Base-by-base conservation (phyloP, 2,797 vertebrate genomes). In the Neosilurus mollespiculum region DNA sequence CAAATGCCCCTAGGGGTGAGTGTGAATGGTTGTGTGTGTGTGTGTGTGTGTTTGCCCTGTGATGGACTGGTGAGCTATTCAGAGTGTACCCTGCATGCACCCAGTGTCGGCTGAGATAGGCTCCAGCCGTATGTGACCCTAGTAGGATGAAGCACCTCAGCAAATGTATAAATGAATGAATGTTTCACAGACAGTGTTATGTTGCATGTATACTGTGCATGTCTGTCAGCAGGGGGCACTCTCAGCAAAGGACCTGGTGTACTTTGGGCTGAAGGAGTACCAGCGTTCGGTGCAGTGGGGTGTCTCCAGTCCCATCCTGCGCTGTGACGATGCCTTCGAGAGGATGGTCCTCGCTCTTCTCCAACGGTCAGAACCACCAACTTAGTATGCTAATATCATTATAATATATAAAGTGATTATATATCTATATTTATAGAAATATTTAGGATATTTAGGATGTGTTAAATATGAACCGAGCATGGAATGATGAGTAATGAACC, bases 241-340 rank as follows among this genome's bases (percentile, higher is more conserved):
- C 65, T 90, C 90, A 85, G 87, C 91, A 0, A 93, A 95, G 62
- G 96, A 97, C 72, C 92, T 96, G 87, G 81, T 96, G 6, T 99
- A 99, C 92, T 99, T 99, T 61, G 98, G 98, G 78, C 93, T 99
- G 91, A 96, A 94, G 82, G 96, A 98, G 90, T 99, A 98, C 92
- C 97, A 96, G 93, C 95, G 94, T 87, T 99, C 97, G 59, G 93
- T 99, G 83, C 97, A 97, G 84, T 99, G 98, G 98, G 98, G 97
- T 51, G 94, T 99, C 89, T 97, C 96, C 73, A 99, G 97, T 89
- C 98, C 98, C 24, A 97, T 99, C 81, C 90, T 99, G 86, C 95
- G 96, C 86, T 99, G 96, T 86, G 98, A 99, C 58, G 97, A 99
- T 83, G 97, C 98, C 0, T 99, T 98, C 87, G 98, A 99, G 93